phyloP scores from a whole-genome alignment of 2,113 vertebrate species.

The Pachycephala philippinensis region DNA sequence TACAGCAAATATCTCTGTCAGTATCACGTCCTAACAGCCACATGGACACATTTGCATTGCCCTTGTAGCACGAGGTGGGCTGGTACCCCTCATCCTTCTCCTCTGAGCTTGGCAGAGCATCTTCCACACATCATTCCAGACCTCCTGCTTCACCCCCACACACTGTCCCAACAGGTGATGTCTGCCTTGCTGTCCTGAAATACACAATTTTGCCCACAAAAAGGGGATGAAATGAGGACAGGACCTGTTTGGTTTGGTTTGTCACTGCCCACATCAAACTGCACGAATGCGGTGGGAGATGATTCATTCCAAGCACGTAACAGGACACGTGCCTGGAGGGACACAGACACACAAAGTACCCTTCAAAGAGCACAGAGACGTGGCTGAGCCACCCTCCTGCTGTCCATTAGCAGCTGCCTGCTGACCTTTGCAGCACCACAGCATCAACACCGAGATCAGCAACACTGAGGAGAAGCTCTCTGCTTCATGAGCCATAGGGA shows the following conservation, averaged over 20 bases:
- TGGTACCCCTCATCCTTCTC: not conserved
- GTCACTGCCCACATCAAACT: not conserved
- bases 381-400: not conserved
- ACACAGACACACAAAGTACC: not conserved
- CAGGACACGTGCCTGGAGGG: not conserved
- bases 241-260: not conserved
- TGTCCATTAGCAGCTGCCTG: not conserved
- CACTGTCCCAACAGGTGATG: not conserved
- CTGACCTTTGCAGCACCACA: not conserved
- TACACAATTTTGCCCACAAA: not conserved
- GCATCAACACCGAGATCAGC: not conserved
- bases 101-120: not conserved
- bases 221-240: not conserved
- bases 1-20: not conserved
- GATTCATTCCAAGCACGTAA: not conserved
- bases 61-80: not conserved
- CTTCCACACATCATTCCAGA: not conserved
- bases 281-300: not conserved
- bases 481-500: not conserved
- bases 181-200: not conserved
- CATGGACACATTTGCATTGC: fast-evolving
- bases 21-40: not conserved
- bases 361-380: not conserved
- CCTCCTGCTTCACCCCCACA: not conserved
- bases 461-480: not conserved